Evolutionary conservation across 2,797 vertebrate species (phyloP).

Genomic region (Acanthurus lineatus): DNA sequence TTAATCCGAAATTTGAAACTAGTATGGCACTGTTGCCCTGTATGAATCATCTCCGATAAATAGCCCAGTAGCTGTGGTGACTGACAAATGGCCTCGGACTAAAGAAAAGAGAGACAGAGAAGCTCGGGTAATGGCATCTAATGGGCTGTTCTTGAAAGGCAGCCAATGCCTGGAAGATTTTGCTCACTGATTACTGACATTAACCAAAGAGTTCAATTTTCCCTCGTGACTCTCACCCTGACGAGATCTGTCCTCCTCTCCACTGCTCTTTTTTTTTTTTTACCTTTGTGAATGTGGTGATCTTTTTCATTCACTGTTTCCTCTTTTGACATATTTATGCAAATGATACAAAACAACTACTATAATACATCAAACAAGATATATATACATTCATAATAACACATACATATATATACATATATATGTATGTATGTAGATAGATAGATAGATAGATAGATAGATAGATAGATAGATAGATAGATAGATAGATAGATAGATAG

Average conservation of each 20-base stretch:
- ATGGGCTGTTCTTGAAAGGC: slow-evolving; percentile 73
- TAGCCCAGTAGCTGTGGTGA: slow-evolving; percentile 48
- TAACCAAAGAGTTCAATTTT: slow-evolving; percentile 74
- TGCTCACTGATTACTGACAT: slow-evolving; percentile 76
- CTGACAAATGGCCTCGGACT: slow-evolving; percentile 58
- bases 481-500: no score
- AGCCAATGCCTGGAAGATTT: slow-evolving; percentile 70
- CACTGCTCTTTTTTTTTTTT: slow-evolving; percentile 18
- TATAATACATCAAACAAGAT: neutral
- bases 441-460: no score
- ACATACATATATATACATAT: no score
- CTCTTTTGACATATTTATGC: slow-evolving; percentile 13
- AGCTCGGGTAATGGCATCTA: slow-evolving; percentile 69
- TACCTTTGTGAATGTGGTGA: slow-evolving; percentile 36
- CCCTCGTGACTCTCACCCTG: slow-evolving; percentile 47
- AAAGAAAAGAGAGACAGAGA: slow-evolving; percentile 41
- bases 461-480: no score
- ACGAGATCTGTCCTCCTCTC: slow-evolving; percentile 43
- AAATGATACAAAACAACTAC: slow-evolving; percentile 4
- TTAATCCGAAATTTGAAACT: slow-evolving; percentile 38
- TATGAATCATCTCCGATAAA: slow-evolving; percentile 66
- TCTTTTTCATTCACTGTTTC: slow-evolving; percentile 76
- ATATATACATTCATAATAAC: neutral
- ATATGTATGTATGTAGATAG: no score
- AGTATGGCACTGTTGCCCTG: slow-evolving; percentile 14